Percentiles rank a stretch among this genome's conserved stretches.
Conservation (phyloP, 1,140 invertebrate species). For the Drosophila kurseongensis region DNA sequence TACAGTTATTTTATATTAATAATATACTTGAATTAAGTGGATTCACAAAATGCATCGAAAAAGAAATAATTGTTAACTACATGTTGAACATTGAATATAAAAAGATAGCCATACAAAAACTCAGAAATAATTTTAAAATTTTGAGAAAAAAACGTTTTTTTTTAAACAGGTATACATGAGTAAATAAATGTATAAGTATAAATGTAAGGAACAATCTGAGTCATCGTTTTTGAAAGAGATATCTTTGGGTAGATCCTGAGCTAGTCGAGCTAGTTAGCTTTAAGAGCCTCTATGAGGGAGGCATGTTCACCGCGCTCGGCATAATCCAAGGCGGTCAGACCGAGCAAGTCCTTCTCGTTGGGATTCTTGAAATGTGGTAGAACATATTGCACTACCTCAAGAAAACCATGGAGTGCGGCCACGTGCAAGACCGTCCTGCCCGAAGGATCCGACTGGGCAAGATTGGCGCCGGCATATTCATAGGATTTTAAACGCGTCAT, state of each 20-base stretch:
- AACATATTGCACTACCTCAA: slow-evolving; percentile 83
- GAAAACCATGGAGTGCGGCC: slow-evolving; percentile 85
- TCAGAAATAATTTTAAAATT: too few species aligned
- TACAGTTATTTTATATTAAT: too few species aligned
- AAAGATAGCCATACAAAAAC: background rate
- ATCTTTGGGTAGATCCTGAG: background rate
- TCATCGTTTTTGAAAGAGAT: slow-evolving; percentile 2
- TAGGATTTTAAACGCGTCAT: slow-evolving; percentile 87
- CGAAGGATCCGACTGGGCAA: slow-evolving; percentile 86
- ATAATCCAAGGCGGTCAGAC: slow-evolving; percentile 85
- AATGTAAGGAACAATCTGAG: too few species aligned
- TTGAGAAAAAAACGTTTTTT: background rate
- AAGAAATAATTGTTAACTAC: background rate
- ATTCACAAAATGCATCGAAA: background rate
- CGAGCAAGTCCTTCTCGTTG: slow-evolving; percentile 83
- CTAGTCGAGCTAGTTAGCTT: too few species aligned
- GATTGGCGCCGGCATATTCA: slow-evolving; percentile 87
- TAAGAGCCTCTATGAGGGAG: slow-evolving; percentile 58
- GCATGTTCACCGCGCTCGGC: slow-evolving; percentile 77
- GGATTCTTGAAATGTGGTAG: slow-evolving; percentile 83
- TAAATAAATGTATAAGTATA: too few species aligned
- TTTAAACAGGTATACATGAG: too few species aligned
- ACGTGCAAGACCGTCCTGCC: slow-evolving; percentile 88
- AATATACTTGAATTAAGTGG: background rate
- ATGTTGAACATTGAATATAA: slow-evolving; percentile 5